Evolutionary conservation across 1,140 invertebrate species (phyloP).

Genomic region (Bombus waltoni): DNA sequence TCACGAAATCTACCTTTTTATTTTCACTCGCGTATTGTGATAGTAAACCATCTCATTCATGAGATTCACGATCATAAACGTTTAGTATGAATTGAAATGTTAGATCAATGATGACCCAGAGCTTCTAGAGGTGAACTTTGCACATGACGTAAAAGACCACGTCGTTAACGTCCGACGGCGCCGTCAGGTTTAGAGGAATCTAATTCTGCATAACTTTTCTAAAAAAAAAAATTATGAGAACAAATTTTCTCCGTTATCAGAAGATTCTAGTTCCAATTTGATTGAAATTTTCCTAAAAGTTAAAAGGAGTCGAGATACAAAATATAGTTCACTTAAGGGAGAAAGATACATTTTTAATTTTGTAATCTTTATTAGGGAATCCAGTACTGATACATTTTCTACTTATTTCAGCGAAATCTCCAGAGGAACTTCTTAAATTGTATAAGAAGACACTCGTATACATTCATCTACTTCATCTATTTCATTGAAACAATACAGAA

Average conservation of each 20-base stretch:
- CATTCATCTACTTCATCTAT: neutral
- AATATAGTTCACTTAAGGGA: neutral
- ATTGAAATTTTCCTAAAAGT: neutral
- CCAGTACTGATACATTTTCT: neutral
- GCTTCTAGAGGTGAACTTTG: neutral
- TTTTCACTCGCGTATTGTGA: neutral
- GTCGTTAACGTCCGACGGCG: neutral
- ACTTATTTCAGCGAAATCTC: no score
- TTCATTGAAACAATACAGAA: neutral
- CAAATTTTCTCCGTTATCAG: neutral
- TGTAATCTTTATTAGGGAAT: neutral
- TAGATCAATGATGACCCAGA: neutral
- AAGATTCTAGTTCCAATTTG: neutral
- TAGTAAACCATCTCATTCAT: conserved; percentile 59
- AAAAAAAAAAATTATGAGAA: neutral
- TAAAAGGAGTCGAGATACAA: neutral
- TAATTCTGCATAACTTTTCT: neutral
- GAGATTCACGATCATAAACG: neutral
- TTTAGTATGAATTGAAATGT: neutral
- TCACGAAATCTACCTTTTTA: conserved; percentile 44
- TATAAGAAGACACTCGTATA: neutral
- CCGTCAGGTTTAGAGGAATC: neutral
- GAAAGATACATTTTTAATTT: neutral
- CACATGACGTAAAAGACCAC: neutral
- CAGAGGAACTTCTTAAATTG: neutral